These are phyloP conservation scores for Sesamia nonagrioides DNA, from an alignment of 1,140 invertebrate species.

Conservation along the genomic window DNA sequence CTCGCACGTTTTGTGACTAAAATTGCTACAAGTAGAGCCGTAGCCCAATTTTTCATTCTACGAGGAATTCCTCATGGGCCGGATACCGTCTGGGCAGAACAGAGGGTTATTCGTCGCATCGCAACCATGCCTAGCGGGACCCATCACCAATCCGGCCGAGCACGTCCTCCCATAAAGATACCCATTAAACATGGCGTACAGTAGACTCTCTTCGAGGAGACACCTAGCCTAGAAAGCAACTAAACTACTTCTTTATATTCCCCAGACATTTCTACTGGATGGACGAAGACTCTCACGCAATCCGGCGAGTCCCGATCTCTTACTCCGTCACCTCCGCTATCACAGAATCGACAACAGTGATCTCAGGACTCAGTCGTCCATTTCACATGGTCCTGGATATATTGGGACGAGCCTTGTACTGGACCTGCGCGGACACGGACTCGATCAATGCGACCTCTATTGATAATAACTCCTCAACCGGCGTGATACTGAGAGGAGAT, in stretches of 20 bases:
- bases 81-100: too few relatives aligned
- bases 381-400: constrained; percentile 96
- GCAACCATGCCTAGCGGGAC: too few relatives aligned
- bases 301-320: constrained; percentile 92
- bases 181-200: too few relatives aligned
- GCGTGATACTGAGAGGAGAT: constrained; percentile 92
- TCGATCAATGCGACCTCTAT: constrained; percentile 95
- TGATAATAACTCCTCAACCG: constrained; percentile 81
- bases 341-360: constrained; percentile 88
- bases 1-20: too few relatives aligned
- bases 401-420: constrained; percentile 94
- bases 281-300: constrained; percentile 92
- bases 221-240: background rate
- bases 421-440: constrained; percentile 94
- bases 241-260: background rate
- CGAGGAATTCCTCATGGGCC: too few relatives aligned
- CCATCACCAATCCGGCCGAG: too few relatives aligned
- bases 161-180: too few relatives aligned
- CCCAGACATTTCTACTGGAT: constrained; percentile 88
- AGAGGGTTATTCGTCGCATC: too few relatives aligned
- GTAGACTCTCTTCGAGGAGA: too few relatives aligned
- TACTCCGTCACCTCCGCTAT: constrained; percentile 73
- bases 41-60: too few relatives aligned
- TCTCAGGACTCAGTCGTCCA: constrained; percentile 88
- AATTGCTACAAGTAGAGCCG: too few relatives aligned